Percentiles rank a stretch among this genome's conserved stretches.
phyloP scores from a whole-genome alignment of 1,140 invertebrate species.

The Drosophila ambigua region DNA sequence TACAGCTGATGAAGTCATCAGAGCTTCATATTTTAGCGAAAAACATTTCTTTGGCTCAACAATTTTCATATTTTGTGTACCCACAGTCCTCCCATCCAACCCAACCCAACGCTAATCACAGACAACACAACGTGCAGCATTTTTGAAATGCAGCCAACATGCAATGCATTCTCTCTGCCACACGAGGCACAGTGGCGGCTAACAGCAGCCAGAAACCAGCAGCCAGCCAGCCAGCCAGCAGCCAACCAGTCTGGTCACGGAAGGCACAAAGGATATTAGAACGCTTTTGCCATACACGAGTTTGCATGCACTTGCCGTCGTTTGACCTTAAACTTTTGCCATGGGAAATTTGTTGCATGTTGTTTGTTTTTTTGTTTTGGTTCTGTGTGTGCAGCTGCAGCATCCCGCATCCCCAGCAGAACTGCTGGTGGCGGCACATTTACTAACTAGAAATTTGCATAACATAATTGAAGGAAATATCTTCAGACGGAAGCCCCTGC shows the following conservation, averaged over 20 bases:
- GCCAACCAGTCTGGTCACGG: conserved; percentile 17
- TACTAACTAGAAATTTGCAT: conserved; percentile 22
- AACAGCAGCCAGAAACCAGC: not conserved
- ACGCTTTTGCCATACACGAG: not conserved
- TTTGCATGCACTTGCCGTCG: conserved; percentile 18
- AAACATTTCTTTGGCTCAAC: conserved; percentile 29
- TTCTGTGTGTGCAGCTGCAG: conserved; percentile 3
- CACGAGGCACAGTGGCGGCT: not conserved
- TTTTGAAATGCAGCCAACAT: conserved; percentile 43
- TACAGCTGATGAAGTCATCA: conserved; percentile 63
- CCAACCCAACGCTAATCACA: conserved; percentile 8
- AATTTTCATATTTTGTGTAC: conserved; percentile 32
- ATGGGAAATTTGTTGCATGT: conserved; percentile 31
- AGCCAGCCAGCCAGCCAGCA: conserved; percentile 7
- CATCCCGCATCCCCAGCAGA: conserved; percentile 6
- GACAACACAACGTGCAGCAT: conserved; percentile 22
- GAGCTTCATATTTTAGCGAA: conserved; percentile 23
- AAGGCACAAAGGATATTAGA: conserved; percentile 17
- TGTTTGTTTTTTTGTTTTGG: not conserved
- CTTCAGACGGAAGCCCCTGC: not conserved
- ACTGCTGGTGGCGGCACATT: not conserved
- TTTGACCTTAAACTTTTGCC: conserved; percentile 64
- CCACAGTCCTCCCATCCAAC: not conserved
- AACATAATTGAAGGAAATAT: conserved; percentile 16
- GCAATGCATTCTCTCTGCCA: conserved; percentile 5